Evolutionary conservation across 2,888 invertebrate species (phyloP).

Genomic region (Idaea dimidiata): DNA sequence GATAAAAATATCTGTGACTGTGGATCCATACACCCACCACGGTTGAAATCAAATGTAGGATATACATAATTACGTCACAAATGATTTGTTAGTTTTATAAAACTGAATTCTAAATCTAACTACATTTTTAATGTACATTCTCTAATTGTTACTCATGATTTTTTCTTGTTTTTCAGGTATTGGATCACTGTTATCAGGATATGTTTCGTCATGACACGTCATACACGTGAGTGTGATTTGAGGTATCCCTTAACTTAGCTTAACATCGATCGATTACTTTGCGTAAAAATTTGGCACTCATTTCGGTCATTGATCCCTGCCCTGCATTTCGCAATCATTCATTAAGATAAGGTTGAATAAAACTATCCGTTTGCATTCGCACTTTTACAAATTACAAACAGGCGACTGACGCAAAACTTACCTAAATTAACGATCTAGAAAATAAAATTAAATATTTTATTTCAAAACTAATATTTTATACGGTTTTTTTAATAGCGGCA

Average conservation of each 20-base stretch:
- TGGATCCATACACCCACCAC: slow-evolving; percentile 58
- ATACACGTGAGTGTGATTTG: slow-evolving; percentile 43
- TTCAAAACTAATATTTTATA: too few species aligned
- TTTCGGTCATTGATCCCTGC: slow-evolving; percentile 41
- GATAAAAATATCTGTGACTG: slow-evolving; percentile 55
- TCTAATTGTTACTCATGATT: slow-evolving; percentile 23
- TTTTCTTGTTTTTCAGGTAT: slow-evolving; percentile 57
- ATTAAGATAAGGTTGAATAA: slow-evolving; percentile 20
- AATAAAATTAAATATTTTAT: too few species aligned
- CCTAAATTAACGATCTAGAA: too few species aligned
- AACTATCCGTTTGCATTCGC: background rate
- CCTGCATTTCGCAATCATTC: slow-evolving; percentile 28
- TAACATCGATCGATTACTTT: slow-evolving; percentile 14
- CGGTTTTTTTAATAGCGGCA: too few species aligned
- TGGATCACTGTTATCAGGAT: slow-evolving; percentile 43
- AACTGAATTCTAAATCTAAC: slow-evolving; percentile 28
- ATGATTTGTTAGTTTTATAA: slow-evolving; percentile 42
- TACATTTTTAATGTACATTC: slow-evolving; percentile 15
- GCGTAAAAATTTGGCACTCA: slow-evolving; percentile 17
- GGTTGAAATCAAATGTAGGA: slow-evolving; percentile 16
- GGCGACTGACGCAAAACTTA: too few species aligned
- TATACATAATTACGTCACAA: slow-evolving; percentile 29
- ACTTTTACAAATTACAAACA: background rate
- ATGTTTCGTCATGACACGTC: slow-evolving; percentile 42
- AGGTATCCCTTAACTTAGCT: slow-evolving; percentile 18